Base-by-base conservation (phyloP, 1,140 invertebrate genomes). In the Zaprionus davidi region DNA sequence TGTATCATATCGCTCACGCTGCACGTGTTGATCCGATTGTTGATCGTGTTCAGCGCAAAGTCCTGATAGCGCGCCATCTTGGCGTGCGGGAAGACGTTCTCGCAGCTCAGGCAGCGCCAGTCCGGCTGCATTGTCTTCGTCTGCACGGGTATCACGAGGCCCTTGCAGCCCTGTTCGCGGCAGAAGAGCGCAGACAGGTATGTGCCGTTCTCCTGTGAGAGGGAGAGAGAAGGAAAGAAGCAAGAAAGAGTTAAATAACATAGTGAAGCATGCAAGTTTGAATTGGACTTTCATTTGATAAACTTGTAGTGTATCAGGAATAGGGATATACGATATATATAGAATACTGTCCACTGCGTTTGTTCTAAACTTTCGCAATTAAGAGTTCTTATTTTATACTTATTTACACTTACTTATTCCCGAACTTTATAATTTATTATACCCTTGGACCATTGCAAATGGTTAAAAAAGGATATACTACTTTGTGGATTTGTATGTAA, bases 41-140 rank as follows among this genome's bases (percentile, higher is more conserved):
- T 92, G 58, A 92, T 92, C 38, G 91, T 92, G 46, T 91, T 92
- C 31, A 92, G 67, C 0, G 91, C 90, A 46, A 92, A 92, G 75
- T 92, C 91, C 79, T 92, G 91, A 71, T 92, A 92, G 1, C 90
- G 78, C 1, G 86, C 83, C 91, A 92, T 92, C 57, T 92, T 91
- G 5, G 83, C 20, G 44, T 92, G 88, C 4, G 86, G 82, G 49
- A 87, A 92, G 26, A 92, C 76, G 44, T 77, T 91, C 70, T 91
- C 81, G 66, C 91, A 92, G 55, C 59, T 92, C 6, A 90, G 63
- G 49, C 91, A 92, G 36, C 90, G 78, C 91, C 91, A 92, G 64
- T 92, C 88, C 17, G 91, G 86, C 57, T 91, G 91, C 62, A 92
- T 46, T 5, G 81, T 91, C 5, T 82, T 91, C 15, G 91, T 91